Percentiles rank a stretch among this genome's conserved stretches.
These are phyloP conservation scores for Eulemur macaco DNA, from an alignment of 2,113 vertebrate species.

Conservation along the genomic window DNA sequence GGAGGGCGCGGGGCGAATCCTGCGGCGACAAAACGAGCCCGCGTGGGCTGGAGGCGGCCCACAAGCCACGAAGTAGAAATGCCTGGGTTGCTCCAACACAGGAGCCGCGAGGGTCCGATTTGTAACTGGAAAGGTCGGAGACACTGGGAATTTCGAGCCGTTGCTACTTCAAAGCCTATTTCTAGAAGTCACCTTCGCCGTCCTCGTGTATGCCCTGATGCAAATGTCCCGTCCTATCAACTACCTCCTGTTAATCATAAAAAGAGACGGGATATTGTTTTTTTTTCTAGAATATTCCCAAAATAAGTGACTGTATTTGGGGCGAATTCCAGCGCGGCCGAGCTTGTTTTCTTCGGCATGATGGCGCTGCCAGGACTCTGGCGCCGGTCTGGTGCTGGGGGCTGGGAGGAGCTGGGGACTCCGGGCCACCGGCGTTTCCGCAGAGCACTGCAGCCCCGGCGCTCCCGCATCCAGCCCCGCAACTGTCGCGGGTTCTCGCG, in stretches of 20 bases:
- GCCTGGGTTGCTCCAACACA: neutral
- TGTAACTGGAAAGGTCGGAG: neutral
- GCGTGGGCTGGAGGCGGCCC: neutral
- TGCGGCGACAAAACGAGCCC: fast-evolving
- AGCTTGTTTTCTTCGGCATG: neutral
- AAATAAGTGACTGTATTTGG: neutral
- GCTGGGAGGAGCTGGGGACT: neutral
- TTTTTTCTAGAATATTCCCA: neutral
- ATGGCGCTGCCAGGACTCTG: neutral
- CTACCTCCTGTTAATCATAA: neutral
- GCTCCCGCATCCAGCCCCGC: fast-evolving
- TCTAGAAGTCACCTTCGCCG: neutral
- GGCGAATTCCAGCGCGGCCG: neutral
- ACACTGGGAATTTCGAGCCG: neutral
- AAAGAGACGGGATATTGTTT: neutral
- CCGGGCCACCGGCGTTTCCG: fast-evolving
- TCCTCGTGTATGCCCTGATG: neutral
- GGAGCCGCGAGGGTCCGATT: neutral
- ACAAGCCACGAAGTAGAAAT: neutral
- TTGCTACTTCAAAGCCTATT: neutral
- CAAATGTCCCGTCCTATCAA: neutral
- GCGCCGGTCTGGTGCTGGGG: fast-evolving
- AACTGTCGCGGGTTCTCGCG: fast-evolving
- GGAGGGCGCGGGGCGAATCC: fast-evolving
- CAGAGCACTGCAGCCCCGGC: fast-evolving